Conservation (phyloP, 2,113 vertebrate species). For the Conger conger region DNA sequence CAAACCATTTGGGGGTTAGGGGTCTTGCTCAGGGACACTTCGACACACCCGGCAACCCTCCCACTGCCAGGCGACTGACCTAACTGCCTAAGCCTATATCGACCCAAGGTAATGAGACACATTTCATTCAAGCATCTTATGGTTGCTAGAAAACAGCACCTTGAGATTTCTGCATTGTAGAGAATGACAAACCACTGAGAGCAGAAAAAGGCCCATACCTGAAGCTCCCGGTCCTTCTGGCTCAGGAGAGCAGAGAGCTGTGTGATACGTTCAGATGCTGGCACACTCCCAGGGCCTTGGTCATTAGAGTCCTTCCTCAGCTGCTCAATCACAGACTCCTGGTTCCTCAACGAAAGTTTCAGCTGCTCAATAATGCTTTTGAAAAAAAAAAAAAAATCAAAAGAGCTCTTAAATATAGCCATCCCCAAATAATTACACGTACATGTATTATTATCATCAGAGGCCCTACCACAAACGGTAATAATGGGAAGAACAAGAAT, state of each 20-base stretch:
- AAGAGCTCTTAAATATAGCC: neutral
- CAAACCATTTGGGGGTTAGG: too few species aligned
- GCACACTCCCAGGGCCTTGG: slow-evolving; percentile 49
- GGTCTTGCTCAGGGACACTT: too few species aligned
- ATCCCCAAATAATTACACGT: neutral
- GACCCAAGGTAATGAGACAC: neutral
- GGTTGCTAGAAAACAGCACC: neutral
- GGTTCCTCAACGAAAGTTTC: slow-evolving; percentile 74
- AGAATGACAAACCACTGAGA: slow-evolving; percentile 1
- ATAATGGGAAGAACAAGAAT: too few species aligned
- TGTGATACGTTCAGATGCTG: slow-evolving; percentile 54
- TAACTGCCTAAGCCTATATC: too few species aligned
- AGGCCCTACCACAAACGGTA: too few species aligned
- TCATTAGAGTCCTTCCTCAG: slow-evolving; percentile 64
- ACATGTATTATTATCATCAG: too few species aligned
- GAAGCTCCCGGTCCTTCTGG: slow-evolving; percentile 71
- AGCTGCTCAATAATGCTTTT: slow-evolving; percentile 82
- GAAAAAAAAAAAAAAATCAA: slow-evolving; percentile 9
- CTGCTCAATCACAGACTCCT: slow-evolving; percentile 77
- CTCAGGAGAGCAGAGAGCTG: slow-evolving; percentile 64
- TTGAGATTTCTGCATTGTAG: neutral
- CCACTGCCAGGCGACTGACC: too few species aligned
- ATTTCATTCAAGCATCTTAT: slow-evolving; percentile 1
- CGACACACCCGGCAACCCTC: too few species aligned
- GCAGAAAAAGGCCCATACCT: slow-evolving; percentile 67